These are phyloP conservation scores for Cromileptes altivelis DNA, from an alignment of 2,113 vertebrate species.

Conservation along the genomic window DNA sequence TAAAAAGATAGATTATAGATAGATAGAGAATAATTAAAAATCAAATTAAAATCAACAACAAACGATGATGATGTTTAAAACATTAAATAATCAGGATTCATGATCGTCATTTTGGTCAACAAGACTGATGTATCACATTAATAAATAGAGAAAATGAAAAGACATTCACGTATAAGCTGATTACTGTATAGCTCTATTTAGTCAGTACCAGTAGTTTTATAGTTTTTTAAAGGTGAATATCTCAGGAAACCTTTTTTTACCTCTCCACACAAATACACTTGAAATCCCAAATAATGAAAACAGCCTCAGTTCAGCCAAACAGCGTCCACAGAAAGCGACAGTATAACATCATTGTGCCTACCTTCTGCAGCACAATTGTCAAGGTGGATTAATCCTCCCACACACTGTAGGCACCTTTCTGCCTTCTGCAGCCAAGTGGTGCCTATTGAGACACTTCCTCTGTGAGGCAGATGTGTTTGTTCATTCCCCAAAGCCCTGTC, in stretches of 20 bases:
- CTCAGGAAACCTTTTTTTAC: neutral
- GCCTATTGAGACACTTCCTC: slow-evolving; percentile 46
- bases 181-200: neutral
- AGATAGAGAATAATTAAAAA: neutral
- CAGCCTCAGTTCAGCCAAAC: slow-evolving; percentile 8
- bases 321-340: slow-evolving; percentile 19
- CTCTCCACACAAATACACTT: neutral
- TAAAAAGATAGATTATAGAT: neutral
- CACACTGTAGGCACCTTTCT: slow-evolving; percentile 48
- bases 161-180: too few relatives aligned
- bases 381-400: slow-evolving; percentile 63
- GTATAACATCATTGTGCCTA: slow-evolving; percentile 6
- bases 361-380: slow-evolving; percentile 44
- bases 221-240: neutral
- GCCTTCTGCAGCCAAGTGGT: slow-evolving; percentile 45
- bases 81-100: neutral
- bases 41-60: neutral
- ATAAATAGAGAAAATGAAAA: neutral
- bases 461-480: slow-evolving; percentile 60
- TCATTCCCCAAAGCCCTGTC: slow-evolving; percentile 49
- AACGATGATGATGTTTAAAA: neutral
- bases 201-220: neutral
- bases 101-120: neutral
- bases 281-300: slow-evolving; percentile 9
- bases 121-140: neutral